Evolutionary conservation across 2,113 vertebrate genomes (phyloP), one percentile per base, ranked within the genome.

Genomic region (Ciconia maguari): DNA sequence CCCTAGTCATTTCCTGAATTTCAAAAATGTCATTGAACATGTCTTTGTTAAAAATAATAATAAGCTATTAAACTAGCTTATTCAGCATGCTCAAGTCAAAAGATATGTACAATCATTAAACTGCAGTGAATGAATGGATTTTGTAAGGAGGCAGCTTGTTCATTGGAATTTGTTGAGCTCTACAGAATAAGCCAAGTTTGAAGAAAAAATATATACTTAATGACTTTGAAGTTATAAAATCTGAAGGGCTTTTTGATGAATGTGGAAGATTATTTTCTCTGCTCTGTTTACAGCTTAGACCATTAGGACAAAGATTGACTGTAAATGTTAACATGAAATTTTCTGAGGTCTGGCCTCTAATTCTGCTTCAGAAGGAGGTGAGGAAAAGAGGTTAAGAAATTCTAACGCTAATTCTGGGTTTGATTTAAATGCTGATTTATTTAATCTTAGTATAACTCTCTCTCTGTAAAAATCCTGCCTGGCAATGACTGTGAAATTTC

Each of bases 21-120:
- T 96, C 89, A 91, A 58, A 95, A 94, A 93, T 77, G 64, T 86
- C 78, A 77, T 85, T 95, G 93, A 97, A 85, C 51, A 48, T 62
- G 57, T 74, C 94, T 95, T 85, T 94, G 81, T 96, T 91, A 94
- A 94, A 93, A 96, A 90, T 91, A 85, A 96, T 96, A 96, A 94
- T 77, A 90, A 83, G 70, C 75, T 80, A 76, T 91, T 91, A 93
- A 84, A 25, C 58, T 88, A 77, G 32, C 71, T 93, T 93, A 90
- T 94, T 96, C 87, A 94, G 49, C 44, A 46, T 49, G 78, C 66
- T 94, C 55, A 90, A 85, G 32, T 95, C 74, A 90, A 89, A 95
- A 97, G 79, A 93, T 77, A 85, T 34, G 68, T 72, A 91, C 70
- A 83, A 34, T 90, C 83, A 91, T 88, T 93, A 83, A 87, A 83